These are phyloP conservation scores for Drosophila algonquin DNA, from an alignment of 2,888 invertebrate genomes.

Conservation along the genomic window DNA sequence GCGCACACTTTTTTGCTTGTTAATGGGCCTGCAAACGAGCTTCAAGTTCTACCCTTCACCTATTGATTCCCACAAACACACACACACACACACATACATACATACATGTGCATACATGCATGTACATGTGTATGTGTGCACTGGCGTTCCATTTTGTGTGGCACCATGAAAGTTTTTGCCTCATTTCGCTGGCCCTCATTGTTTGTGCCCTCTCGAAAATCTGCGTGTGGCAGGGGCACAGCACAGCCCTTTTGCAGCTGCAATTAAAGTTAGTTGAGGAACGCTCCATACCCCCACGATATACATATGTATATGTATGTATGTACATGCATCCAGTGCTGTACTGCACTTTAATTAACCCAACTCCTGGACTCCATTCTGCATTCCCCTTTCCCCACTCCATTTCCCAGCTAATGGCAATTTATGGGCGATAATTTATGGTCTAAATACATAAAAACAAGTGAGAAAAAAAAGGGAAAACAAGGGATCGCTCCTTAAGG, in stretches of 20 bases:
- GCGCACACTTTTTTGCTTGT: conserved; percentile 60
- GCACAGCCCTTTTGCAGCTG: conserved; percentile 50
- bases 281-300: background rate
- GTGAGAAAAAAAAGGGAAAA: conserved; percentile 19
- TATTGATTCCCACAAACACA: conserved; percentile 58
- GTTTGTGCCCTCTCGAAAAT: conserved; percentile 54
- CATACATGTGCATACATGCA: conserved; percentile 23
- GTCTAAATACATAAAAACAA: conserved; percentile 33
- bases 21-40: conserved; percentile 49
- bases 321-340: background rate
- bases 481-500: conserved; percentile 10
- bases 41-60: conserved; percentile 46
- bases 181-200: conserved; percentile 66
- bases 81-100: conserved; percentile 10
- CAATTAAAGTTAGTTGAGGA: conserved; percentile 47
- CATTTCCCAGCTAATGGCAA: conserved; percentile 58
- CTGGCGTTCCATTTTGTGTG: conserved; percentile 60
- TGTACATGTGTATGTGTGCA: background rate
- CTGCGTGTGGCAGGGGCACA: conserved; percentile 71
- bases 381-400: background rate
- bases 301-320: background rate
- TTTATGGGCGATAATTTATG: conserved; percentile 71
- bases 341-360: conserved; percentile 49
- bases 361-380: conserved; percentile 24
- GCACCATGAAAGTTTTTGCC: conserved; percentile 47